Evolutionary conservation across 2,113 vertebrate species (phyloP).

Genomic region (Pluvialis apricaria): DNA sequence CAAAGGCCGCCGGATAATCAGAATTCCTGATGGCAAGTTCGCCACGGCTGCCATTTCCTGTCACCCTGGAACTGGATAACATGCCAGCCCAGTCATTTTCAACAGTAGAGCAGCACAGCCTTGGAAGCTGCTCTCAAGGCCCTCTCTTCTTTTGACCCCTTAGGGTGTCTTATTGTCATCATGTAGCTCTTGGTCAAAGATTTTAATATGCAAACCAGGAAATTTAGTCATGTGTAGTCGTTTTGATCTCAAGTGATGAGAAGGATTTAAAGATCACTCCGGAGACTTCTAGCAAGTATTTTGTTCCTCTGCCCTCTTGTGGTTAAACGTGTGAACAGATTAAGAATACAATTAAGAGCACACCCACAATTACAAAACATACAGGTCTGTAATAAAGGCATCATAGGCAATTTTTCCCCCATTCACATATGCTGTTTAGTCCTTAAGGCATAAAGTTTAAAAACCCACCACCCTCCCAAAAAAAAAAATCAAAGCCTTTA

Average conservation of each 20-base stretch:
- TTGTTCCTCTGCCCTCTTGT: constrained; percentile 50
- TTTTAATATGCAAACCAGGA: background rate
- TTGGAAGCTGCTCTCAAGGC: background rate
- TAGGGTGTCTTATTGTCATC: background rate
- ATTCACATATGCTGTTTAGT: background rate
- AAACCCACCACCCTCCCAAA: background rate
- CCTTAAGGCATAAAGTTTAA: background rate
- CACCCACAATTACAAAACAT: background rate
- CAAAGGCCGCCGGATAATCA: background rate
- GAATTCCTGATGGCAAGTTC: background rate
- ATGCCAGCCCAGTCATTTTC: background rate
- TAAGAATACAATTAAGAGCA: background rate
- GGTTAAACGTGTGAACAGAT: background rate
- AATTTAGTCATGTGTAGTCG: background rate
- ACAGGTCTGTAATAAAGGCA: background rate
- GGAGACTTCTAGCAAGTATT: background rate
- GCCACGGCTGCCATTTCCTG: background rate
- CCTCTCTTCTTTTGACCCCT: background rate
- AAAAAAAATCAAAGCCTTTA: background rate
- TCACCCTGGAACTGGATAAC: background rate
- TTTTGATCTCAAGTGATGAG: background rate
- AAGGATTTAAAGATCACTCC: background rate
- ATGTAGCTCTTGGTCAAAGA: background rate
- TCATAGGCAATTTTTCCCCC: fast-evolving
- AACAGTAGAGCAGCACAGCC: background rate